Evolutionary conservation across 1,140 invertebrate species (phyloP).

Genomic region (Chlorops oryzae): DNA sequence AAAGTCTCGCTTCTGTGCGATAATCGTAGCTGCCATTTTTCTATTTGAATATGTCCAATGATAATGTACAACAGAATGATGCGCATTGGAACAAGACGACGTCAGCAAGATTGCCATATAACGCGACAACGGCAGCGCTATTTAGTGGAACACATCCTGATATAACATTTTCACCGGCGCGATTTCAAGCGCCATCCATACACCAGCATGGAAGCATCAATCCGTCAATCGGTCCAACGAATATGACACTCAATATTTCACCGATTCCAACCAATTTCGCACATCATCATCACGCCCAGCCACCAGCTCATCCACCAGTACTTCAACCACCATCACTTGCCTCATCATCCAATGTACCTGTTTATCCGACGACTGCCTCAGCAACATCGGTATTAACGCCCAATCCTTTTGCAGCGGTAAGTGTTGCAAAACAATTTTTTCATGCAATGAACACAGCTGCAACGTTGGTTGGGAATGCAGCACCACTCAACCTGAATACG

Average conservation of each 20-base stretch:
- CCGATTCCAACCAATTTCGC: neutral
- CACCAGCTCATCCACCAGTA: conserved; percentile 18
- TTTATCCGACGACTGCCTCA: conserved; percentile 11
- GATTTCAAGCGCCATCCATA: conserved; percentile 35
- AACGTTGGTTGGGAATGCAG: neutral
- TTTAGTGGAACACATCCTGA: conserved; percentile 6
- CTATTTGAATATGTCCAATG: conserved; percentile 45
- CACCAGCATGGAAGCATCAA: conserved; percentile 25
- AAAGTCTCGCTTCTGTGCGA: no score
- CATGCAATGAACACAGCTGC: conserved; percentile 26
- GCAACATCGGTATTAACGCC: conserved; percentile 34
- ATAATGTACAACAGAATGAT: conserved; percentile 38
- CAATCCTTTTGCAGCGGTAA: conserved; percentile 38
- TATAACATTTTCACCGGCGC: conserved; percentile 24
- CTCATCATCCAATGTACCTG: conserved; percentile 37
- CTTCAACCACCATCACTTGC: conserved; percentile 26
- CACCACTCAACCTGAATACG: no score
- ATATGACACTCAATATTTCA: conserved; percentile 11
- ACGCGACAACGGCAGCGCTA: conserved; percentile 11
- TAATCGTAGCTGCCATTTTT: no score
- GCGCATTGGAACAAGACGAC: conserved; percentile 40
- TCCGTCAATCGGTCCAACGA: conserved; percentile 26
- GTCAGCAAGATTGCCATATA: conserved; percentile 24
- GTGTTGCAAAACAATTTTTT: no score
- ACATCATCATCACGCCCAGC: no score